Conservation (phyloP, 2,113 vertebrate genomes). For the Xenopus tropicalis region DNA sequence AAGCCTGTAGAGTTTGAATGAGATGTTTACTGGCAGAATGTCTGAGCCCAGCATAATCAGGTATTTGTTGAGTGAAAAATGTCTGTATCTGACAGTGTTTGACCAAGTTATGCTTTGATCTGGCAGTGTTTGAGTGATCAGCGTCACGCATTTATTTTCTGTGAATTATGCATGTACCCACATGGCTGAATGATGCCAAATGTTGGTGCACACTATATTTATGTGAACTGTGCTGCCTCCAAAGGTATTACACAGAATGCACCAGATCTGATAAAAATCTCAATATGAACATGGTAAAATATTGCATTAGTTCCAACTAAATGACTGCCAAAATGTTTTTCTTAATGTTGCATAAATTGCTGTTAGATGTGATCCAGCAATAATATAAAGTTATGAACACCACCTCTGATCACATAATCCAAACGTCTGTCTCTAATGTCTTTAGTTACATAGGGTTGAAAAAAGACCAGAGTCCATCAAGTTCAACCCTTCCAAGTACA, state of each 20-base stretch:
- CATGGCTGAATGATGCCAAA: slow-evolving; percentile 29
- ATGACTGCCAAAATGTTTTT: too few relatives aligned
- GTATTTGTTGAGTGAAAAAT: slow-evolving; percentile 26
- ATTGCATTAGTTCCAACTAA: too few relatives aligned
- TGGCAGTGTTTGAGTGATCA: slow-evolving; percentile 21
- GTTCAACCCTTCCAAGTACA: too few relatives aligned
- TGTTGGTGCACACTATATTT: neutral
- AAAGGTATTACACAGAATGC: neutral
- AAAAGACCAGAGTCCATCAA: too few relatives aligned
- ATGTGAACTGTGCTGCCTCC: slow-evolving; percentile 23
- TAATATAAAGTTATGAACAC: too few relatives aligned
- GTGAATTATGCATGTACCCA: slow-evolving; percentile 32
- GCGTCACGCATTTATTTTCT: slow-evolving; percentile 16
- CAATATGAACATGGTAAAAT: too few relatives aligned
- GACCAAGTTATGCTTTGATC: slow-evolving; percentile 32
- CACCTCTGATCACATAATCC: too few relatives aligned
- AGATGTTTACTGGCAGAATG: neutral
- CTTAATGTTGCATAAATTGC: too few relatives aligned
- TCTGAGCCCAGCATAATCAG: slow-evolving; percentile 21
- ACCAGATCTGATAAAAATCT: neutral
- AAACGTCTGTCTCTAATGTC: too few relatives aligned
- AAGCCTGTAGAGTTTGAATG: too few relatives aligned
- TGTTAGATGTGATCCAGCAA: too few relatives aligned
- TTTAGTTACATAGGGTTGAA: too few relatives aligned
- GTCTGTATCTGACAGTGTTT: slow-evolving; percentile 32